Evolutionary conservation across 2,113 vertebrate species (phyloP).

Genomic region (Oncorhynchus nerka): DNA sequence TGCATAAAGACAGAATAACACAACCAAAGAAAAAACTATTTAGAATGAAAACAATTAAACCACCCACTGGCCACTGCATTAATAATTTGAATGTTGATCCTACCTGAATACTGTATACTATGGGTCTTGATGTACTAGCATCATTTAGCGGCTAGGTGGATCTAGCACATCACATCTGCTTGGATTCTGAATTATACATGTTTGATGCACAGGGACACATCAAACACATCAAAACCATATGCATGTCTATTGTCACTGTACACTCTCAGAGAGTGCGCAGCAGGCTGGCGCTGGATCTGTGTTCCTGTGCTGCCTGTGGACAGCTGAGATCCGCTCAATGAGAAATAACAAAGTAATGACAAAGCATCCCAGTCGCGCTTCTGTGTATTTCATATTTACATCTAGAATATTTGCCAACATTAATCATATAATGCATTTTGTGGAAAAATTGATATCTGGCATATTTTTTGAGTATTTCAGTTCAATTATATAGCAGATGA

Average conservation of each 20-base stretch:
- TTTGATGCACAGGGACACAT: background rate
- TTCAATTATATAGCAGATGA: background rate
- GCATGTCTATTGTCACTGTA: background rate
- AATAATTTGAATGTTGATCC: too few relatives aligned
- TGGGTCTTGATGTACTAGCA: background rate
- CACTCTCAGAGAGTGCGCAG: background rate
- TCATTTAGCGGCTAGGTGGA: background rate
- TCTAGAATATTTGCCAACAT: background rate
- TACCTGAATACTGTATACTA: too few relatives aligned
- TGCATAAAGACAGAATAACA: too few relatives aligned
- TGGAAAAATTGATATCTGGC: background rate
- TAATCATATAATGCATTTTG: background rate
- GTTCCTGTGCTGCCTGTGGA: background rate
- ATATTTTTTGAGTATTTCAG: background rate
- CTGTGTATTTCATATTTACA: background rate
- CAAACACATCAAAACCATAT: background rate
- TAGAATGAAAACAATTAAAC: too few relatives aligned
- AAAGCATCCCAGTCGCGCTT: background rate
- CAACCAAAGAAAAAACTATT: too few relatives aligned
- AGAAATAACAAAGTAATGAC: background rate
- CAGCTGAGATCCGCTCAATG: constrained; percentile 3
- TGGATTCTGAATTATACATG: background rate
- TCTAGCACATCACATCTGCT: background rate
- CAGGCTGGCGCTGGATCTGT: background rate
- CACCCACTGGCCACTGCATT: too few relatives aligned